Evolutionary conservation across 1,140 invertebrate species (phyloP), one percentile per base, ranked within the genome.

Genomic region (Heliothis subflexa): DNA sequence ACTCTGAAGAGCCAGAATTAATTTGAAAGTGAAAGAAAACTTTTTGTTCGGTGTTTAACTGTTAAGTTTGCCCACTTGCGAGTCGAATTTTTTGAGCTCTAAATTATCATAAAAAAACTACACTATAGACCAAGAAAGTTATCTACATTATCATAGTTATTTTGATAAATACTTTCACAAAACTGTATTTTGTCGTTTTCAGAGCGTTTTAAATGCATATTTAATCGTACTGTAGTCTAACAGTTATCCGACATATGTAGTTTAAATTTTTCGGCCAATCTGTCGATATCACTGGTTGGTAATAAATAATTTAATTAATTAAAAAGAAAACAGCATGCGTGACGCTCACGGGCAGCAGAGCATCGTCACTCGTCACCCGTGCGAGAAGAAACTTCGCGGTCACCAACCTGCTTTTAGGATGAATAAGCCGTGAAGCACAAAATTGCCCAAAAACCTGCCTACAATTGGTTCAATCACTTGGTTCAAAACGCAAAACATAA

Each of bases 31-130:
- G 50, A 71, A 71, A 71, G 45, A 70, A 50, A 28, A 54, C 68
- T 71, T 71, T 71, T 50, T 71, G 28, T 52, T 49, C 68, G 1
- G 25, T 10, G 50, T 70, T 55, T 55, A 71, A 71, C 68, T 40
- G 50, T 55, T 71, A 33, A 54, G 52, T 71, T 71, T 71, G 68
- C 68, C 68, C 18, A 71, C 50, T 71, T 71, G 14, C 14, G 4
- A 55, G 5, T n/a, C n/a, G 9, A 11, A 13, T 64, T 49, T 47
- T 47, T 18, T 18, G 21, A 49, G n/a, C 40, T 21, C 18, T 66
- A 66, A 49, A 47, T 40, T 40, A 40, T 40, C 9, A 40, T 40
- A 0, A 40, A 9, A 40, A 40, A 40, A 40, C 5, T 9, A 40
- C 1, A 40, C 33, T 40, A 40, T 5, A 40, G 33, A 9, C 33